Base-by-base conservation (phyloP, 1,140 invertebrate species). In the Prorops nasuta region DNA sequence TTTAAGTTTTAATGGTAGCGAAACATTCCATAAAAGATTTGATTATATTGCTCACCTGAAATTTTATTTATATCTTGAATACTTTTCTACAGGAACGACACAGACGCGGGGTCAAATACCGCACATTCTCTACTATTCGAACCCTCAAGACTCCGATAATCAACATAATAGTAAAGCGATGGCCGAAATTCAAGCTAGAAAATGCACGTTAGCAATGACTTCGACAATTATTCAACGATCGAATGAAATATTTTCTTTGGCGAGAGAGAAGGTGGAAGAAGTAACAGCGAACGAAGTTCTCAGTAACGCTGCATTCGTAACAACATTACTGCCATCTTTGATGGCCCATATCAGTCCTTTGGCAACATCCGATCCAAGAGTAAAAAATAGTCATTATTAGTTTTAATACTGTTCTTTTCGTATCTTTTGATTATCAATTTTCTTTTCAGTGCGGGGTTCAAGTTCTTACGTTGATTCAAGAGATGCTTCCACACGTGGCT, bases 71-170 rank as follows among this genome's bases (percentile, higher is more conserved):
- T 28, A 28, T 6, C 10, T 28, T 28, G 24, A 28, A 28, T 28
- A 28, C n/a, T n/a, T 42, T 42, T 12, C 21, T 39, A 6, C n/a
- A 74, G 72, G 72, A 21, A 77, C 96, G 0, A 96, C 94, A 3
- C 85, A 96, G 58, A 89, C 89, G 0, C 80, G 96, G 31, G 96
- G 96, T 34, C 96, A 99, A 78, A 87, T 98, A 58, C 96, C 96
- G 0, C 88, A 93, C 61, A 86, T 98, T 44, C 80, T 98, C 4
- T 98, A 98, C 72, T 94, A 92, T 65, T 86, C 84, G 62, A 77
- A 77, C 58, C 79, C 80, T 24, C 76, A 79, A 46, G 71, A 75
- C 31, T 80, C 84, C 0, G 87, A 88, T 51, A 82, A 77, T 31
- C 82, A 84, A 18, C 83, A 85, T 57, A 81, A 81, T 32, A 84